A percentile compares a stretch with the other conserved stretches of the same genome.
These are phyloP conservation scores for Pinna nobilis DNA, from an alignment of 1,140 invertebrate genomes.

Conservation along the genomic window DNA sequence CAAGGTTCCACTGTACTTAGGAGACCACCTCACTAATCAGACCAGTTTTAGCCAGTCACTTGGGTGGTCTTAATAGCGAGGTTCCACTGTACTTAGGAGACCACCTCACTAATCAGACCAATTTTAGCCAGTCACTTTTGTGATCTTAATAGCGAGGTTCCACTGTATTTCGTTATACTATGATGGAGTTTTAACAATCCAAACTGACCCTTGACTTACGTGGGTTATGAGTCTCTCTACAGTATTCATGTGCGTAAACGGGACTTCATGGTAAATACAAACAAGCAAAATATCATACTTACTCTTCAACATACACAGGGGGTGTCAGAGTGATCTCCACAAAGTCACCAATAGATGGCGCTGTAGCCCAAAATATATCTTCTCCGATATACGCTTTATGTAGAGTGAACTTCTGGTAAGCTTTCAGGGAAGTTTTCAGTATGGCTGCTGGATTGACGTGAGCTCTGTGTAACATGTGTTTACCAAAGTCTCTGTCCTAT, in stretches of 20 bases:
- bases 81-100: too few relatives aligned
- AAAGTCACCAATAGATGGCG: slow-evolving; percentile 88
- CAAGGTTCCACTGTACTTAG: too few relatives aligned
- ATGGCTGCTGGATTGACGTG: slow-evolving; percentile 82
- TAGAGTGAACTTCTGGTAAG: slow-evolving; percentile 89
- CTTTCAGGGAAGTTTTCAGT: slow-evolving; percentile 86
- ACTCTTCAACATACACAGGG: slow-evolving; percentile 87
- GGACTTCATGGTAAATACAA: not conserved
- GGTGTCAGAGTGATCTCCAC: slow-evolving; percentile 88
- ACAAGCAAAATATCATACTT: slow-evolving; percentile 68
- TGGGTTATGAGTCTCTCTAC: not conserved
- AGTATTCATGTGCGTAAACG: not conserved
- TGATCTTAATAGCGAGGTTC: too few relatives aligned
- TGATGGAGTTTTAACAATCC: not conserved
- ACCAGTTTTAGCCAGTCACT: too few relatives aligned
- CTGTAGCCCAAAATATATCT: slow-evolving; percentile 94
- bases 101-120: too few relatives aligned
- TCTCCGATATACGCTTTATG: slow-evolving; percentile 90
- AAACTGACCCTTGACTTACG: not conserved
- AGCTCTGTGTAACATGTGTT: slow-evolving; percentile 87
- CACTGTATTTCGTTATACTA: too few relatives aligned
- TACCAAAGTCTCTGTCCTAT: slow-evolving; percentile 94
- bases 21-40: too few relatives aligned
- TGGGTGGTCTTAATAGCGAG: too few relatives aligned
- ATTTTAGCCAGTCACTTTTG: too few relatives aligned